These are phyloP conservation scores for Hirundo rustica DNA, from an alignment of 2,797 vertebrate species.

Conservation along the genomic window DNA sequence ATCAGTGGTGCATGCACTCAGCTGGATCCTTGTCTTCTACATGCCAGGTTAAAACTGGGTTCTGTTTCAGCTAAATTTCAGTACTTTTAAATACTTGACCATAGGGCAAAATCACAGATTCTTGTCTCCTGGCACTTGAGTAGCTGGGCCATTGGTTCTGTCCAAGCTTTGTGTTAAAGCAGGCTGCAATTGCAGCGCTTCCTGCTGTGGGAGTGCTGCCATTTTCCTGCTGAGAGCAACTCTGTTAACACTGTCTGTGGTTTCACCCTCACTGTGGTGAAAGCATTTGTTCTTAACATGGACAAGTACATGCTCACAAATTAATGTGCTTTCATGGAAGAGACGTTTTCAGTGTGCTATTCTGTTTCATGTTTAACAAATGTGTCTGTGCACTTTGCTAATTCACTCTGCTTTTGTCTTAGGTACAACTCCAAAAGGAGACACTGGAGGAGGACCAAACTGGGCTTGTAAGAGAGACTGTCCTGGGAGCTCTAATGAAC, in stretches of 20 bases:
- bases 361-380: neutral
- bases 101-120: neutral
- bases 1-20: fast-evolving
- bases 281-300: constrained; percentile 56
- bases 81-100: neutral
- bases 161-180: constrained; percentile 74
- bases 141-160: fast-evolving
- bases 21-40: neutral
- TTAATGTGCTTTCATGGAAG: neutral
- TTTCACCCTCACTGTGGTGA: constrained; percentile 69
- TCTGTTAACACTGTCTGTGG: constrained; percentile 60
- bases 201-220: constrained; percentile 85
- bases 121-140: neutral
- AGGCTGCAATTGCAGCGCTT: constrained; percentile 97
- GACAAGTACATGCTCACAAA: constrained; percentile 49
- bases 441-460: constrained; percentile 92
- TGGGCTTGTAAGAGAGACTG: constrained; percentile 81
- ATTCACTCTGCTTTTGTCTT: constrained; percentile 24
- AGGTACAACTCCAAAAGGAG: constrained; percentile 98
- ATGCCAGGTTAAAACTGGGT: fast-evolving
- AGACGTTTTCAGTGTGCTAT: neutral
- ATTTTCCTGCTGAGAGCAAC: constrained; percentile 96
- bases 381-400: neutral
- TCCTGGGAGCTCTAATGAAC: constrained; percentile 25
- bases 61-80: neutral